A percentile compares a stretch with the other conserved stretches of the same genome.
Conservation (phyloP, 92 coral and sea anemone species). For the Diadumene lineata region DNA sequence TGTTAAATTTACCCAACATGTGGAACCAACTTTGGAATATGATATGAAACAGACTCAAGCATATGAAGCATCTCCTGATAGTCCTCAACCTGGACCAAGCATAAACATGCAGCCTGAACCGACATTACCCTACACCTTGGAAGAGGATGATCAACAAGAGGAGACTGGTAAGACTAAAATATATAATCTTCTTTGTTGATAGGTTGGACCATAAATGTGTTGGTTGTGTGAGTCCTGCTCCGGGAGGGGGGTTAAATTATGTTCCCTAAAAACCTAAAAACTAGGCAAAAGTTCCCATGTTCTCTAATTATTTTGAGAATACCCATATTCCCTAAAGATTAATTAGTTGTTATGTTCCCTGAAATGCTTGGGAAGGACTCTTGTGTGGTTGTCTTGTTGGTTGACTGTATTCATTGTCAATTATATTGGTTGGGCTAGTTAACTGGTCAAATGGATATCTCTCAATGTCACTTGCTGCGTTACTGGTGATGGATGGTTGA, state of each 20-base stretch:
- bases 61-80: conserved; percentile 20
- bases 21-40: conserved; percentile 5
- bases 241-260: too few relatives aligned
- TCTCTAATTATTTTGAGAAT: too few relatives aligned
- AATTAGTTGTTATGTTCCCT: not conserved
- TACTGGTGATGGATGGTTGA: too few relatives aligned
- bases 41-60: conserved; percentile 56
- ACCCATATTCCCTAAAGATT: too few relatives aligned
- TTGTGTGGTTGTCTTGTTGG: not conserved
- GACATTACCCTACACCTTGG: not conserved
- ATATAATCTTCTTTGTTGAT: too few relatives aligned
- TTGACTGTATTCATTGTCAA: not conserved
- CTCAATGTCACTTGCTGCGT: too few relatives aligned
- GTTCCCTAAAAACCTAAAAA: too few relatives aligned
- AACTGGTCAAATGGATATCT: too few relatives aligned
- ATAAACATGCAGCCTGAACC: not conserved
- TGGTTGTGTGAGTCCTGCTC: too few relatives aligned
- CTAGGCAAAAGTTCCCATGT: too few relatives aligned
- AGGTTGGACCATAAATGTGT: too few relatives aligned
- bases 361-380: not conserved
- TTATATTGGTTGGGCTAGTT: too few relatives aligned
- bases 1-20: not conserved
- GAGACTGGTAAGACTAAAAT: conserved; percentile 37
- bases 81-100: conserved; percentile 17
- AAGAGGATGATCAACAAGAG: conserved; percentile 30